Percentiles rank a stretch among this genome's conserved stretches.
Conservation (phyloP, 2,113 vertebrate genomes). For the Nipponia nippon region DNA sequence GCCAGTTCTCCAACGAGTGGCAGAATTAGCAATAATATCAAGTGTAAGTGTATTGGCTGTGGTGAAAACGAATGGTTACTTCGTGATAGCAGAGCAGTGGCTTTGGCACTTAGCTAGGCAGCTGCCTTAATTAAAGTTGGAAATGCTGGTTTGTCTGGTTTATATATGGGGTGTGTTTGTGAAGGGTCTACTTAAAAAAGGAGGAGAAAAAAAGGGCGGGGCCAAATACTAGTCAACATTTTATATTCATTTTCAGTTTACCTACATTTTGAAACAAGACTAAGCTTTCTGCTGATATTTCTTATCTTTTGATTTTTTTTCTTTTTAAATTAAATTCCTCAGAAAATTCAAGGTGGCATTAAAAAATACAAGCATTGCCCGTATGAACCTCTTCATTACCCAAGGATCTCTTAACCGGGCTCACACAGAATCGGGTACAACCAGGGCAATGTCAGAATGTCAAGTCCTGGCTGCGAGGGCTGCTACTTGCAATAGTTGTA, state of each 20-base stretch:
- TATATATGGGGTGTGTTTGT: background rate
- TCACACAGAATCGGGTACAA: background rate
- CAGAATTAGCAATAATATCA: background rate
- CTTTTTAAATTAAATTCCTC: background rate
- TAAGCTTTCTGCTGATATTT: background rate
- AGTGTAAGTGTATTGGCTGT: background rate
- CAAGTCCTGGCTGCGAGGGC: rapidly evolving
- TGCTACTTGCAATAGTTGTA: background rate
- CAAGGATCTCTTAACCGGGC: background rate
- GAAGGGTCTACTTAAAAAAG: background rate
- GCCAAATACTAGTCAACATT: background rate
- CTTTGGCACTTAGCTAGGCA: background rate
- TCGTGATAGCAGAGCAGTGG: background rate
- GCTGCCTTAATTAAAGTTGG: background rate
- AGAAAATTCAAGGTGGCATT: background rate
- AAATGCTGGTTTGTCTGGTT: background rate
- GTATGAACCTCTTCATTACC: background rate
- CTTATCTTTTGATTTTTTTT: background rate
- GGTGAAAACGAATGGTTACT: background rate
- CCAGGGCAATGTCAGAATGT: background rate
- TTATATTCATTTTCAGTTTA: background rate
- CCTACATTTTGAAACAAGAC: background rate
- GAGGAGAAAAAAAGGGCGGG: background rate
- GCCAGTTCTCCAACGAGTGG: background rate
- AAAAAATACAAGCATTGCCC: background rate